These are phyloP conservation scores for Esperia sulphurella DNA, from an alignment of 2,888 invertebrate genomes.

Conservation along the genomic window DNA sequence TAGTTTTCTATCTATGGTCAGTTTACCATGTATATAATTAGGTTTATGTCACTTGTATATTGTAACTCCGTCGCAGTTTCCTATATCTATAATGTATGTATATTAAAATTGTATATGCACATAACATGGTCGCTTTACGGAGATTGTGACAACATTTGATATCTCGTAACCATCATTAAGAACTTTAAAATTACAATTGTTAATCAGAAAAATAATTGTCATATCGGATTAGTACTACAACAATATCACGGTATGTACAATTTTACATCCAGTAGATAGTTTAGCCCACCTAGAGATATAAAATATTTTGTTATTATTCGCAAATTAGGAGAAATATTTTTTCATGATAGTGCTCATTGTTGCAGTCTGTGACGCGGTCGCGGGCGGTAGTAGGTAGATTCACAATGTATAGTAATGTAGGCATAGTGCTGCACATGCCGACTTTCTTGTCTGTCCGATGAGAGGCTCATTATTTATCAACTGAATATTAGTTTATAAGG, in stretches of 20 bases:
- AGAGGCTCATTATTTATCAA: slow-evolving; percentile 4
- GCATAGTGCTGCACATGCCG: slow-evolving; percentile 13
- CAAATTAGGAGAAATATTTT: slow-evolving; percentile 71
- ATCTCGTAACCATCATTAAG: slow-evolving; percentile 17
- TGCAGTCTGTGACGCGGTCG: slow-evolving; percentile 14
- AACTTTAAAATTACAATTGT: not conserved
- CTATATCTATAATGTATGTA: slow-evolving; percentile 33
- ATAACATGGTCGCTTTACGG: slow-evolving; percentile 41
- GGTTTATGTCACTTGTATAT: slow-evolving; percentile 29
- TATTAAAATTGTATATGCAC: slow-evolving; percentile 44
- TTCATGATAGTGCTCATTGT: slow-evolving; percentile 68
- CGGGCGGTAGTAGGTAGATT: slow-evolving; percentile 9
- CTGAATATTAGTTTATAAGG: too few relatives aligned
- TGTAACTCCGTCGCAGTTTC: slow-evolving; percentile 43
- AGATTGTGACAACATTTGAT: too few relatives aligned
- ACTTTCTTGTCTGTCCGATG: slow-evolving; percentile 5
- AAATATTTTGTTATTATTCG: slow-evolving; percentile 62
- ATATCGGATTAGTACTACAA: not conserved
- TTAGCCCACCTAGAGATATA: slow-evolving; percentile 59
- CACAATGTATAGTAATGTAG: slow-evolving; percentile 11
- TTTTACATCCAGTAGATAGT: slow-evolving; percentile 29
- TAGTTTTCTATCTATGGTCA: too few relatives aligned
- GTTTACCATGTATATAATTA: slow-evolving; percentile 14
- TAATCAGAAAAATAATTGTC: not conserved
- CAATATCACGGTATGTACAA: not conserved